Conservation (phyloP, 2,797 vertebrate genomes). For the Margarornis squamiger region DNA sequence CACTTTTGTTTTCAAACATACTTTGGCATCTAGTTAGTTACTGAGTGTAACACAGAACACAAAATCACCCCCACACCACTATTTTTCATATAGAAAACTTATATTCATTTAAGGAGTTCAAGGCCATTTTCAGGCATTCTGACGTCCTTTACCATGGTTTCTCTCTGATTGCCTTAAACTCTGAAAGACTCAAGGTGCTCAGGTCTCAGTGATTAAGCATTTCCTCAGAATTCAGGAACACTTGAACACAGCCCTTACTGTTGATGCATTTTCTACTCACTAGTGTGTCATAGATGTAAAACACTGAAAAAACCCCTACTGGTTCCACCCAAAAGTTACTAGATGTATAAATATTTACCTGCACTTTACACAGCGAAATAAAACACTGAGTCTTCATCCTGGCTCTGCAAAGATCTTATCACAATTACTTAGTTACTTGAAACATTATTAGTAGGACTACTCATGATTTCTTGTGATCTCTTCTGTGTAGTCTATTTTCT, state of each 20-base stretch:
- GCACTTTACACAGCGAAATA: neutral
- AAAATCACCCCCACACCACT: neutral
- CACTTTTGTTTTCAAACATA: neutral
- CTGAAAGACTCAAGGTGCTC: neutral
- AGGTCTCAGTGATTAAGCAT: neutral
- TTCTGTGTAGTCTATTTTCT: neutral
- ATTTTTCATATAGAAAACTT: neutral
- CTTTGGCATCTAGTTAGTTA: neutral
- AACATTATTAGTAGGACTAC: neutral
- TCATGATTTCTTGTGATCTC: neutral
- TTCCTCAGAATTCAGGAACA: neutral
- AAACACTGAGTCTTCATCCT: neutral
- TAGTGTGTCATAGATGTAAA: neutral
- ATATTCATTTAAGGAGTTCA: neutral
- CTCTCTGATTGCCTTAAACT: neutral
- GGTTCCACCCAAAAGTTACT: neutral
- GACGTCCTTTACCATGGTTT: neutral
- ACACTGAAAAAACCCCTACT: neutral
- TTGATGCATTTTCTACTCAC: neutral
- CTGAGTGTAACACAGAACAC: neutral
- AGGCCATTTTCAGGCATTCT: neutral
- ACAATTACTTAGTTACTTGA: neutral
- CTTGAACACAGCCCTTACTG: accelerated
- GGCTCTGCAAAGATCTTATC: neutral
- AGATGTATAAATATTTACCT: neutral